These are phyloP conservation scores for Naja naja DNA, from an alignment of 2,113 vertebrate species.

Conservation along the genomic window DNA sequence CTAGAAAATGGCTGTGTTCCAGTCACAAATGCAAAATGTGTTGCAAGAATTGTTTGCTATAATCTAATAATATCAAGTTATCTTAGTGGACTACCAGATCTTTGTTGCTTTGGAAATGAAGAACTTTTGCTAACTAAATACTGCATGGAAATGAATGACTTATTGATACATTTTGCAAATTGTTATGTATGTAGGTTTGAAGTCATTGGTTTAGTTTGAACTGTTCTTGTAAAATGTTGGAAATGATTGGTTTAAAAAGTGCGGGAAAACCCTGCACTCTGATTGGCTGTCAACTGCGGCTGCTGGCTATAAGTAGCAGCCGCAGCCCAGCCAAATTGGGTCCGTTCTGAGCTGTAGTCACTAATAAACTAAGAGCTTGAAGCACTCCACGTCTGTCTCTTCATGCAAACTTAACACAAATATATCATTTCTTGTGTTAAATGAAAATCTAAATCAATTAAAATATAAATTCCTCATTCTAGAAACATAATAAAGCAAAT, in stretches of 20 bases:
- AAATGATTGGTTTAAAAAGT: no score
- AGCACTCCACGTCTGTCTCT: no score
- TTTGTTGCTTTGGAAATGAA: not conserved
- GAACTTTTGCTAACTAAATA: not conserved
- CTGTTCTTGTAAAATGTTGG: no score
- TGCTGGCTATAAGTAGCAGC: no score
- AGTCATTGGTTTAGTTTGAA: no score
- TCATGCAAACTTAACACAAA: no score
- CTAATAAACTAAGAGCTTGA: no score
- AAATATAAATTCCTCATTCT: not conserved
- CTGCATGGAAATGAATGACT: not conserved
- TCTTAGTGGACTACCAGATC: not conserved
- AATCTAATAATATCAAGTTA: not conserved
- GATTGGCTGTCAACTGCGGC: no score
- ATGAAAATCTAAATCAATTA: not conserved
- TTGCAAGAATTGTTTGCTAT: not conserved
- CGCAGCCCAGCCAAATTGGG: no score
- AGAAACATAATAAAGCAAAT: not conserved
- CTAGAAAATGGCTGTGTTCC: not conserved
- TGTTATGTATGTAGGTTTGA: no score
- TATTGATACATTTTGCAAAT: not conserved
- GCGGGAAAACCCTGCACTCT: no score
- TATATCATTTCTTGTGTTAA: not conserved
- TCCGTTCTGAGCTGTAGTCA: no score
- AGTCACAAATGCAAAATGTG: not conserved